A percentile compares a stretch with the other conserved stretches of the same genome.
These are phyloP conservation scores for Rhea pennata DNA, from an alignment of 2,113 vertebrate species.

Conservation along the genomic window DNA sequence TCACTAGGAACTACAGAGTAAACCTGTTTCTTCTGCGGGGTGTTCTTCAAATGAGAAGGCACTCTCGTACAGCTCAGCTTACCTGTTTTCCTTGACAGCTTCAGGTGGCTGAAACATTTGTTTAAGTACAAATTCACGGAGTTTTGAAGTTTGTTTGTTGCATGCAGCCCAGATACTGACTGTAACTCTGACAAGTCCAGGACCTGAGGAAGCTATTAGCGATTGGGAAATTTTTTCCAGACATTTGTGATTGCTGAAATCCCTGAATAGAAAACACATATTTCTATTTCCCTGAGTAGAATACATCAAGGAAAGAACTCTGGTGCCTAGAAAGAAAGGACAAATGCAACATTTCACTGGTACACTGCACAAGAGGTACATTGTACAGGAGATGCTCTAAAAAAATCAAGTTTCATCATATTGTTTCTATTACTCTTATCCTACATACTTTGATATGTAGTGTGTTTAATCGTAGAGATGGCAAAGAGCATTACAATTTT, in stretches of 20 bases:
- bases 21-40: background rate
- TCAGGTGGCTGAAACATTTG: background rate
- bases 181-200: background rate
- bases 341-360: background rate
- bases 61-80: background rate
- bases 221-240: background rate
- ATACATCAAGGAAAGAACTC: background rate
- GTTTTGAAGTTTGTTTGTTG: background rate
- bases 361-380: accelerated
- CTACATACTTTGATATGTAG: background rate
- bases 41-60: background rate
- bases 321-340: background rate
- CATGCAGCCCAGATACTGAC: background rate
- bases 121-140: too few relatives aligned
- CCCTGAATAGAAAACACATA: background rate
- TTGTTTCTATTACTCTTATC: background rate
- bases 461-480: background rate
- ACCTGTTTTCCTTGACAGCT: background rate
- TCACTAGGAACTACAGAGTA: background rate
- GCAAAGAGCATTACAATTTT: background rate
- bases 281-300: background rate
- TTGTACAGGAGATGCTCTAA: background rate
- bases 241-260: background rate
- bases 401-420: background rate
- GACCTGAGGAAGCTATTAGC: background rate